A percentile compares a stretch with the other conserved stretches of the same genome.
Evolutionary conservation across 2,797 vertebrate species (phyloP).

Genomic region (Intellagama lesueurii): DNA sequence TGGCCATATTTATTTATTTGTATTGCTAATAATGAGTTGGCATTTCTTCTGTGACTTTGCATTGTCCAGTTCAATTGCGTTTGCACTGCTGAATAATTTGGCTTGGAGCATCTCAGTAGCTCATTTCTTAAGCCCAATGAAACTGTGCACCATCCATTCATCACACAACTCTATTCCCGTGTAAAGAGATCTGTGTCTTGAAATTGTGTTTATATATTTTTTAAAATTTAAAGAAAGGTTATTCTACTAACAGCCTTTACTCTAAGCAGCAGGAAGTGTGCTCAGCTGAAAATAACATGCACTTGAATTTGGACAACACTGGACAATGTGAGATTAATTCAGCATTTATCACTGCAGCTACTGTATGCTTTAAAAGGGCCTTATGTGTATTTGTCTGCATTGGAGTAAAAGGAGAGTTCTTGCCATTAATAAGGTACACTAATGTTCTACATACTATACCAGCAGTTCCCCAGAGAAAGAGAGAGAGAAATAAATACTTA

Average conservation of each 20-base stretch:
- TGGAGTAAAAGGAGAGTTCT: conserved; percentile 73
- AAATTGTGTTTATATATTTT: conserved; percentile 59
- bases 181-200: conserved; percentile 59
- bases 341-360: conserved; percentile 74
- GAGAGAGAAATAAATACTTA: conserved; percentile 57
- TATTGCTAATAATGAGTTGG: conserved; percentile 60
- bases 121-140: conserved; percentile 60
- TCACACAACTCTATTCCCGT: conserved; percentile 44
- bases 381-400: conserved; percentile 74
- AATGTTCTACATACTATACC: conserved; percentile 70
- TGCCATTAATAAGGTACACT: conserved; percentile 70
- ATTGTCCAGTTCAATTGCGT: conserved; percentile 65
- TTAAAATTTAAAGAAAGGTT: not conserved
- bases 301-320: conserved; percentile 79
- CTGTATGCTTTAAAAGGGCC: conserved; percentile 76
- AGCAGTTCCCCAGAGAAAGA: conserved; percentile 74
- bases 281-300: conserved; percentile 63
- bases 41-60: conserved; percentile 68
- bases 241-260: conserved; percentile 40
- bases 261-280: conserved; percentile 45
- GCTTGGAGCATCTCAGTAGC: conserved; percentile 48
- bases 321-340: conserved; percentile 74
- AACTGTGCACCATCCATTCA: conserved; percentile 50
- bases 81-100: conserved; percentile 55
- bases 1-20: conserved; percentile 64